Evolutionary conservation across 2,113 vertebrate genomes (phyloP), one percentile per base, ranked within the genome.

Genomic region (Panthera leo): DNA sequence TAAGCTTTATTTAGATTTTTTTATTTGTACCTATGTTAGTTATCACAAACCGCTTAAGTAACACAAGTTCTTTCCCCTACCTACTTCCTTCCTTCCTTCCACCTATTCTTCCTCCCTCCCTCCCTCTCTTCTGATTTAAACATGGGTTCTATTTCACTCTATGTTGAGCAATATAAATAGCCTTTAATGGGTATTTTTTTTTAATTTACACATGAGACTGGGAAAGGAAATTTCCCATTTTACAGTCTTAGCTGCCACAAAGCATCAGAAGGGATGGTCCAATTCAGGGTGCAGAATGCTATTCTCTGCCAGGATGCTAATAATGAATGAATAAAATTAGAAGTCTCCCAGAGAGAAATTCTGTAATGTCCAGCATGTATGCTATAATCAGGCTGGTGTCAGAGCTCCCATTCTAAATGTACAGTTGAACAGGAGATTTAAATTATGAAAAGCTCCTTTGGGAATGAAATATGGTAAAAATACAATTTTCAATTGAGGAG

Each of bases 361-460:
- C 61, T 36, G 58, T 89, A 88, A 85, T 71, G 94, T 95, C 94
- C 89, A 63, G 76, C n/a, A 71, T 95, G 13, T 85, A 39, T 25
- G 70, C 75, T 75, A 61, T 88, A 73, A 95, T 95, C 85, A 97
- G 92, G 65, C 63, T 23, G 51, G 71, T 90, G 94, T 53, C 93
- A 95, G 63, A 85, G n/a, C 45, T 95, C 78, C 91, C 48, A 55
- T 61, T 88, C 68, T 58, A 89, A 92, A 92, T 86, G 86, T 53
- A 76, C 55, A 80, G 91, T 65, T 86, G 85, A 95, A 95, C 55
- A 27, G 94, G 80, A 85, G 85, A 87, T 94, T 97, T 95, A 89
- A 97, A 97, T 98, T 73, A 97, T 73, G 29, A 82, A 95, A 95
- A 92, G 12, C 65, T 97, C 96, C 90, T 96, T 97, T 86, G 96